Evolutionary conservation across 2,888 invertebrate genomes (phyloP), one percentile per base, ranked within the genome.

Genomic region (Liposcelis brunnea): DNA sequence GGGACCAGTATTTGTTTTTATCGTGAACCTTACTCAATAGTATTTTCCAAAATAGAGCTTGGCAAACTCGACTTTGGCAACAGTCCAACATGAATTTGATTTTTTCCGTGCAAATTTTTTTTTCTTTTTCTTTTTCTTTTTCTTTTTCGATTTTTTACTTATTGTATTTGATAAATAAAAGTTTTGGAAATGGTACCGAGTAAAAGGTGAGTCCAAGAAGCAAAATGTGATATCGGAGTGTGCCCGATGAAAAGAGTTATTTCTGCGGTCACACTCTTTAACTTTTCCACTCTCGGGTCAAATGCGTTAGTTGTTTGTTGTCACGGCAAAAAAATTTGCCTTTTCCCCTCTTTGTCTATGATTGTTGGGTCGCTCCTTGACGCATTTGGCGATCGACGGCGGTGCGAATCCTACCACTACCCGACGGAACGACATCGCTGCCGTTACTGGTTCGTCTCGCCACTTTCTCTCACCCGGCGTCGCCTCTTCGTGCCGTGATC

Each of bases 301-400:
- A 15, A 14, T 16, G 35, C 35, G 14, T 35, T 16, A 15, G 35
- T 35, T 35, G 35, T 59, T 65, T 61, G 65, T 63, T 72, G 70
- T 72, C 70, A 69, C 70, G 71, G 72, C 71, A 72, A 72, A 70
- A 70, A 66, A 68, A 43, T 64, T 70, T 71, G 70, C 71, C 71
- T 69, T 71, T 69, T 70, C 69, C 66, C 67, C 66, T 65, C 69
- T 71, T 68, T 72, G 70, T 71, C 70, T 72, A 53, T 57, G 71
- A 71, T 71, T 71, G 69, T 71, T 69, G 71, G 71, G 67, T 42
- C 42, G 42, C 42, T 42, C 42, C 15, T 31, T 36, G 36, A 16
- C 12, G 8, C 11, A 14, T 15, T 31, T 26, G 5, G 26, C 26
- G 5, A 26, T 6, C 26, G 4, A 26, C 40, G 16, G 45, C 36